phyloP scores from a whole-genome alignment of 2,888 invertebrate genomes.

The Halictus ligatus region DNA sequence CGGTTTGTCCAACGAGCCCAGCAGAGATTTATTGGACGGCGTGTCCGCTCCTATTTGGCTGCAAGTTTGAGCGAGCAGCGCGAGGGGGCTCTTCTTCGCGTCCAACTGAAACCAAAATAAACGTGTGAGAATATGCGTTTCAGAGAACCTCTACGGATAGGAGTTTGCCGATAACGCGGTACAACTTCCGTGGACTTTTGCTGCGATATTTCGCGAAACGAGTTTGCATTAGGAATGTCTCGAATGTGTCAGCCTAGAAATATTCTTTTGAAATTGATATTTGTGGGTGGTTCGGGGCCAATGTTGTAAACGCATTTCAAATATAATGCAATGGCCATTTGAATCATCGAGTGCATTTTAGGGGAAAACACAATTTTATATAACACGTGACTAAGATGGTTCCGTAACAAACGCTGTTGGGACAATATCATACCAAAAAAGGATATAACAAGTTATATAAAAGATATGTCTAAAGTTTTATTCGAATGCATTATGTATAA shows the following conservation, averaged over 20 bases:
- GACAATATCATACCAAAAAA: too few species aligned
- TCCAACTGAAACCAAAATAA: slow-evolving; percentile 91
- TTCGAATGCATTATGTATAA: too few species aligned
- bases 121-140: slow-evolving; percentile 6
- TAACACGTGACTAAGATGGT: too few species aligned
- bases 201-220: background rate
- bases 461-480: too few species aligned
- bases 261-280: background rate
- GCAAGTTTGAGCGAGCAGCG: slow-evolving; percentile 97
- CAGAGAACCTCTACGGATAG: background rate
- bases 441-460: too few species aligned
- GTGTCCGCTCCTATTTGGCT: slow-evolving; percentile 98
- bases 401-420: too few species aligned
- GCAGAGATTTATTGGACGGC: slow-evolving; percentile 90
- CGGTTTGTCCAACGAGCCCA: slow-evolving; percentile 90
- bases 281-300: background rate
- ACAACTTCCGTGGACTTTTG: background rate
- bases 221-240: background rate
- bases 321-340: background rate
- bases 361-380: background rate
- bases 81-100: slow-evolving; percentile 98
- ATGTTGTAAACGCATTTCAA: background rate
- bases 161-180: background rate
- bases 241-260: background rate
- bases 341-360: background rate